Evolutionary conservation across 2,888 invertebrate species (phyloP).

Genomic region (Tribolium freemani): DNA sequence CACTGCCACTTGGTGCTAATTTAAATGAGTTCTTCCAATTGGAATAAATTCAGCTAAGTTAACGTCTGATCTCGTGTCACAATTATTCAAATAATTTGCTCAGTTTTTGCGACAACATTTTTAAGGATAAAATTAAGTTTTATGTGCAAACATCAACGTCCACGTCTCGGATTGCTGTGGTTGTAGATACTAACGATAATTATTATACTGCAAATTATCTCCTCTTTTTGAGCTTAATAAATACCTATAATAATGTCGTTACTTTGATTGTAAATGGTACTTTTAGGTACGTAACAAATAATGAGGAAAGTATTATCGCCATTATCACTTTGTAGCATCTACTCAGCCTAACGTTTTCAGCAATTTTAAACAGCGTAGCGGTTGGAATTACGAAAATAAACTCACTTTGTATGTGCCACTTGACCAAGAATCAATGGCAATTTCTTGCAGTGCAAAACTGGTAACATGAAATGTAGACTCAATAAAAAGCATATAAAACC

Average conservation of each 20-base stretch:
- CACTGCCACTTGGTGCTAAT: background rate
- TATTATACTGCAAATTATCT: background rate
- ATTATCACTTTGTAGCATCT: background rate
- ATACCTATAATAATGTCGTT: slow-evolving; percentile 2
- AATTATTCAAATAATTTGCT: too few species aligned
- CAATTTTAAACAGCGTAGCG: too few species aligned
- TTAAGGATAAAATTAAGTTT: too few species aligned
- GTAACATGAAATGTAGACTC: too few species aligned
- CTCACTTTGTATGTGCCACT: too few species aligned
- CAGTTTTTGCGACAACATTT: too few species aligned
- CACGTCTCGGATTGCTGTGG: too few species aligned
- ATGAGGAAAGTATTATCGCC: slow-evolving; percentile 4
- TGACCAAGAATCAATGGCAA: too few species aligned
- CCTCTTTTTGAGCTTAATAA: background rate
- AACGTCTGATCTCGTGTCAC: background rate
- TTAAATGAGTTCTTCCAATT: background rate
- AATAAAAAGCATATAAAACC: too few species aligned
- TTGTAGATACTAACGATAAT: background rate
- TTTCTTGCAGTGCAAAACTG: too few species aligned
- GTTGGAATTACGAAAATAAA: too few species aligned
- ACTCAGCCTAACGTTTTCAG: background rate
- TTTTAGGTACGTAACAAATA: background rate
- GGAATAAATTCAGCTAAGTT: background rate
- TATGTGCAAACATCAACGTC: too few species aligned
- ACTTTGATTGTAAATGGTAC: slow-evolving; percentile 7